These are phyloP conservation scores for Nanorana parkeri DNA, from an alignment of 2,113 vertebrate genomes.

Conservation along the genomic window DNA sequence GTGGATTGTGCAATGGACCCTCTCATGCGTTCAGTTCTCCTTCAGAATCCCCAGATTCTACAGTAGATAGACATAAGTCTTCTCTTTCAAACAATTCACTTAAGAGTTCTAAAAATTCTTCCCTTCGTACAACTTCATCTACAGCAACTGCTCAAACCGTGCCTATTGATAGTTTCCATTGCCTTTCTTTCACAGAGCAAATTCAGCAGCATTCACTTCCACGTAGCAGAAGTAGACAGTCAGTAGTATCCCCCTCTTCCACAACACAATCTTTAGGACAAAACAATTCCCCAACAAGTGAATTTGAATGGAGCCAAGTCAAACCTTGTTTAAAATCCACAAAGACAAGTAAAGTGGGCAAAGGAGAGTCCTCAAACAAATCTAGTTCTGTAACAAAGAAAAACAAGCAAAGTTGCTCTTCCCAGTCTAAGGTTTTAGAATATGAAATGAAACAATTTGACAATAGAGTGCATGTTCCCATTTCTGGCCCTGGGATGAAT, in stretches of 20 bases:
- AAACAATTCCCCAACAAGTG: constrained; percentile 86
- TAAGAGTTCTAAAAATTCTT: constrained; percentile 96
- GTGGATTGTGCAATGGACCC: constrained; percentile 86
- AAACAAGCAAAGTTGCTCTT: constrained; percentile 79
- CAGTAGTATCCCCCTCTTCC: constrained; percentile 91
- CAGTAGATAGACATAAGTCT: constrained; percentile 92
- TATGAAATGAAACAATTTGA: constrained; percentile 98
- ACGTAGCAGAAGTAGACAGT: constrained; percentile 93
- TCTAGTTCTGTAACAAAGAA: constrained; percentile 85
- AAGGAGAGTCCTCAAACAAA: constrained; percentile 80
- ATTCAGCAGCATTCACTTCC: constrained; percentile 97
- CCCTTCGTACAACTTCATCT: constrained; percentile 91
- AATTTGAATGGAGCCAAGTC: constrained; percentile 94
- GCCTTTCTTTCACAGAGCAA: constrained; percentile 90
- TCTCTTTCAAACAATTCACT: constrained; percentile 95
- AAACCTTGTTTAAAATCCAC: constrained; percentile 88
- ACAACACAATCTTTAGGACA: constrained; percentile 88
- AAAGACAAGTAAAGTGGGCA: constrained; percentile 83
- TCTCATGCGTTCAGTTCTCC: constrained; percentile 95
- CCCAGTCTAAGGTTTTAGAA: constrained; percentile 88
- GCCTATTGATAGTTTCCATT: constrained; percentile 94
- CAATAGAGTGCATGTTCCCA: constrained; percentile 82
- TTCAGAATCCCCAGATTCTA: constrained; percentile 95
- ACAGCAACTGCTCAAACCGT: constrained; percentile 95
- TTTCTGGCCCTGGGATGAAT: constrained; percentile 75